Evolutionary conservation across 1,140 invertebrate genomes (phyloP), one percentile per base, ranked within the genome.

Genomic region (Anadara kagoshimensis): DNA sequence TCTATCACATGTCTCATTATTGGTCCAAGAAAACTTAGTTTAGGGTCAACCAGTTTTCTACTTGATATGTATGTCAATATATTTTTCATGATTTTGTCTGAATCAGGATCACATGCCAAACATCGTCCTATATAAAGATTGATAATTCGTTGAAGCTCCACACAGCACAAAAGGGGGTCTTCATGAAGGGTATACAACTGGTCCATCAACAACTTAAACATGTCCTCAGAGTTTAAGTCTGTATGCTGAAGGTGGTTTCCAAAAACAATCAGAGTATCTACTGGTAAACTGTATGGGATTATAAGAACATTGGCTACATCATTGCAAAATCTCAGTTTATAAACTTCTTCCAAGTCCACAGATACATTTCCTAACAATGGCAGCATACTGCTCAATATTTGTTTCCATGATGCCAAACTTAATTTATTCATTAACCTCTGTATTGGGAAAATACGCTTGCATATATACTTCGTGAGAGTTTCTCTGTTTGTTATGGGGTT

Each of bases 301-400:
- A 11, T 0, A 2, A 66, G n/a, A 66, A 26, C 18, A n/a, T 29
- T 22, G 14, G 53, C 44, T 44, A 66, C n/a, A 58, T 72, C 70
- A 24, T 59, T 63, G 44, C 62, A 72, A 51, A 72, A 45, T 61
- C 54, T 20, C 16, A 72, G 22, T 5, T 18, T n/a, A 12, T 63
- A 63, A 11, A 72, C 16, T 5, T 16, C 24, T 22, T 49, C 18
- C 14, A 54, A 18, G 10, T 61, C 41, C 1, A 58, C 20, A 10
- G 53, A 59, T 14, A 72, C 54, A 20, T 29, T 29, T 20, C 51
- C 62, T 49, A 63, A 24, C 16, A 66, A 12, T 18, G 70, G 70
- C n/a, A 72, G 10, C 36, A 72, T 22, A 16, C 11, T n/a, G 18
- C 41, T 22, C 20, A 45, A 26, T 36, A 53, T n/a, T 18, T 51